Evolutionary conservation across 2,797 vertebrate species (phyloP), one percentile per base, ranked within the genome.

Genomic region (Pangasius djambal): DNA sequence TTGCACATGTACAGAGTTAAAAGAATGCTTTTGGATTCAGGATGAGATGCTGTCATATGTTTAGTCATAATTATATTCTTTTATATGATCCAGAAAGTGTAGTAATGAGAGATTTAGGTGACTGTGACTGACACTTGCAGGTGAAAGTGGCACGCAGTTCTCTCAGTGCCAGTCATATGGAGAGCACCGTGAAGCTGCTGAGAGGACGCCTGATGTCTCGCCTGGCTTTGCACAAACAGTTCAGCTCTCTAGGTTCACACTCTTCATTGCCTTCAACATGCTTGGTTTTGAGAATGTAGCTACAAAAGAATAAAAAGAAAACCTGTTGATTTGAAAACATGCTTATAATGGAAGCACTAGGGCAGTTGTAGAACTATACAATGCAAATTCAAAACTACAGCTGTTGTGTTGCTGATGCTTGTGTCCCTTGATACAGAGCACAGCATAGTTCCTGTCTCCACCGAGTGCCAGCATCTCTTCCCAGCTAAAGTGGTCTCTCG

Each of bases 101-200:
- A 16, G 15, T 59, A 37, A 34, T 67, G 63, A 52, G 10, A 1
- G 40, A 48, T 84, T n/a, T 84, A 6, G 4, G 28, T 84, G 63
- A 84, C 16, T 48, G 37, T 83, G 44, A 67, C 44, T 83, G 37
- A 69, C 16, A 0, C 50, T 70, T 72, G 63, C 81, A 90, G 90
- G 95, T 95, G 97, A 94, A 93, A 92, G 65, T 94, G 0, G 94
- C 95, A 0, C 97, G 97, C 91, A 98, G 97, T 89, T 97, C 97
- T 0, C 95, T 99, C 90, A 99, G 98, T 0, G 97, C 99, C 92
- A 99, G 97, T 93, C 98, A 99, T 94, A 99, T 99, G 98, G 98
- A 99, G 94, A 96, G 90, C 91, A 98, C 98, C 0, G 97, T 99
- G 94, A 99, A 98, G 91, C 95, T 99, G 88, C 96, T 99, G 88